phyloP scores from a whole-genome alignment of 2,113 vertebrate genomes.

The Tympanuchus pallidicinctus region DNA sequence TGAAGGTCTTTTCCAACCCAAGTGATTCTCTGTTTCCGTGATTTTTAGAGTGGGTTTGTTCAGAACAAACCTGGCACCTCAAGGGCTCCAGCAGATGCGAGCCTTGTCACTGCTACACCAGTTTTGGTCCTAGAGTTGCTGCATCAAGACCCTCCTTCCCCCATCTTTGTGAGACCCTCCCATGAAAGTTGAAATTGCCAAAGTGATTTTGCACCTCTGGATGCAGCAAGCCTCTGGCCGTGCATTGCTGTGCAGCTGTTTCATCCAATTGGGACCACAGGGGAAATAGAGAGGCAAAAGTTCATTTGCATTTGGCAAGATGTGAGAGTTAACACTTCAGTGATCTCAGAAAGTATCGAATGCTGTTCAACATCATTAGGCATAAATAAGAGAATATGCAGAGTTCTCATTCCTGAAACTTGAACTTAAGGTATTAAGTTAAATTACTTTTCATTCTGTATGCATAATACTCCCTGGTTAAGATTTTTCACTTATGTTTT shows the following conservation, averaged over 20 bases:
- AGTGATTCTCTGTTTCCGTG: background rate
- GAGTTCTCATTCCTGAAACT: slow-evolving; percentile 33
- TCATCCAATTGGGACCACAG: slow-evolving; percentile 7
- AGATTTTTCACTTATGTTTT: background rate
- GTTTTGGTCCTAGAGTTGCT: background rate
- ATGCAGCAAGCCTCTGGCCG: background rate
- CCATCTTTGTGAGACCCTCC: background rate
- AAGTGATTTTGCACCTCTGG: background rate
- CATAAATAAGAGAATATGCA: background rate
- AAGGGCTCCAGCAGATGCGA: background rate
- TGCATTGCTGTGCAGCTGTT: background rate
- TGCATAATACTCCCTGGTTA: background rate
- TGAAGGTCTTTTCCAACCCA: background rate
- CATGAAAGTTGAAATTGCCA: background rate
- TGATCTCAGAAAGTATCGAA: slow-evolving; percentile 12
- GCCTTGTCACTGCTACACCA: accelerated
- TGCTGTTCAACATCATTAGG: background rate
- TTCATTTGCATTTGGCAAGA: slow-evolving; percentile 49
- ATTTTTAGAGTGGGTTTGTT: background rate
- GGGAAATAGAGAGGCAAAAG: slow-evolving; percentile 6
- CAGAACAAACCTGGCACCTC: background rate
- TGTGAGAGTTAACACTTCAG: background rate
- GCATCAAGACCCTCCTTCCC: background rate
- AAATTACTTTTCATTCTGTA: slow-evolving; percentile 5
- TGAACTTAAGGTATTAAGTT: slow-evolving; percentile 40